Percentiles rank a stretch among this genome's conserved stretches.
phyloP scores from a whole-genome alignment of 2,888 invertebrate genomes.

The Netelia melanura region DNA sequence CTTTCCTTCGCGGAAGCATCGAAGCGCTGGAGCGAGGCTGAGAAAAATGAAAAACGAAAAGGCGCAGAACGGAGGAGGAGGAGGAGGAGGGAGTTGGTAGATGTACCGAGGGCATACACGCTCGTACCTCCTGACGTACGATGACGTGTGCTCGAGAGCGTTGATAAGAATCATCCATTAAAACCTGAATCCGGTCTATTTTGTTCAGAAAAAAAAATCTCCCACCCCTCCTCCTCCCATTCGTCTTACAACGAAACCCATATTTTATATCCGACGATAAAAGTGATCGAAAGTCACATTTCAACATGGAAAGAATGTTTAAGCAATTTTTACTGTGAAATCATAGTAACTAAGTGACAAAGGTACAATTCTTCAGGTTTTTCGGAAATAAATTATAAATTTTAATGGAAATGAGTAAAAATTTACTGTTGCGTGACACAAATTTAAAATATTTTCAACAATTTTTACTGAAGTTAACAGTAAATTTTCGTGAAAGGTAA shows the following conservation, averaged over 20 bases:
- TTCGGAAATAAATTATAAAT: no score
- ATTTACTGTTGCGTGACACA: no score
- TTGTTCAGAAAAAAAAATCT: slow-evolving; percentile 5
- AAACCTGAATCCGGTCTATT: slow-evolving; percentile 2
- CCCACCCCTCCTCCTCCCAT: slow-evolving; percentile 13
- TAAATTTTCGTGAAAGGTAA: no score
- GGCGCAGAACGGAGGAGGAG: not conserved
- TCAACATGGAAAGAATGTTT: no score
- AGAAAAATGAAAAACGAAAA: slow-evolving; percentile 27
- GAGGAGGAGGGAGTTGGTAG: not conserved
- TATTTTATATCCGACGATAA: slow-evolving; percentile 13
- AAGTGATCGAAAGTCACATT: not conserved
- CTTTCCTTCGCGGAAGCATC: slow-evolving; percentile 63
- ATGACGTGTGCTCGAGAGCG: slow-evolving; percentile 34
- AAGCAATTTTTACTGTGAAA: no score
- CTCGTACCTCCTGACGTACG: slow-evolving; percentile 42
- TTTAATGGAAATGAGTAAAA: no score
- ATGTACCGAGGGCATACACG: slow-evolving; percentile 7
- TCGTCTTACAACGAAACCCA: slow-evolving; percentile 16
- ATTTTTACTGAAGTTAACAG: no score
- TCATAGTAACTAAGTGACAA: no score
- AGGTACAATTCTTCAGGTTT: no score
- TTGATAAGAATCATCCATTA: slow-evolving; percentile 45
- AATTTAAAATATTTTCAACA: no score
- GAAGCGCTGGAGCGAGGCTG: slow-evolving; percentile 60